Evolutionary conservation across 2,797 vertebrate genomes (phyloP).

Genomic region (Argya squamiceps): DNA sequence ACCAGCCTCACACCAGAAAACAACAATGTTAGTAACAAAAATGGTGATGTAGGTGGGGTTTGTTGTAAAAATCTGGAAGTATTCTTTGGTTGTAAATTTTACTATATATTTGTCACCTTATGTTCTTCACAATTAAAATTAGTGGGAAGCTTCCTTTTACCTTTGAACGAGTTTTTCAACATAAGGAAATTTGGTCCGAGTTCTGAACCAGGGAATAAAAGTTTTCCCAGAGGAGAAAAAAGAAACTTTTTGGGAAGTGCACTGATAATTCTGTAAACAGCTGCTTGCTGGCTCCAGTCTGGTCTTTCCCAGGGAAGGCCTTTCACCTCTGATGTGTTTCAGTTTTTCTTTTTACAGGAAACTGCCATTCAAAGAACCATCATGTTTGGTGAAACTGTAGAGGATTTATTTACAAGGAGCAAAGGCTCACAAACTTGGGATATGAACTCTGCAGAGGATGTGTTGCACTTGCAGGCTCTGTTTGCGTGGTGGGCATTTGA

Average conservation of each 20-base stretch:
- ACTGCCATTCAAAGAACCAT: neutral
- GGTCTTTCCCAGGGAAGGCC: neutral
- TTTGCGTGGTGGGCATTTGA: neutral
- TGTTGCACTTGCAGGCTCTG: neutral
- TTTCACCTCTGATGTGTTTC: neutral
- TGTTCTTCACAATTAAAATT: neutral
- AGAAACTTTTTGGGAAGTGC: neutral
- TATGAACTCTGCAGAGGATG: neutral
- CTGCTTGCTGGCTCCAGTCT: neutral
- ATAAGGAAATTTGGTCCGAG: rapidly evolving
- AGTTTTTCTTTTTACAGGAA: neutral
- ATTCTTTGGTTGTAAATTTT: neutral
- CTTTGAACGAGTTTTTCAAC: neutral
- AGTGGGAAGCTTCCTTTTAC: neutral
- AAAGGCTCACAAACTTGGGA: neutral
- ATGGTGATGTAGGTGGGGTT: neutral
- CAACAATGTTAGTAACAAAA: neutral
- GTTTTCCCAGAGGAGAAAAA: neutral
- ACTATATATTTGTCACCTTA: neutral
- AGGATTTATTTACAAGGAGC: neutral
- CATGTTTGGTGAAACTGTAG: neutral
- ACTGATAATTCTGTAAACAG: neutral
- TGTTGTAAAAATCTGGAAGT: neutral
- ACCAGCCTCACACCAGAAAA: neutral
- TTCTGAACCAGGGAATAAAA: neutral